A percentile compares a stretch with the other conserved stretches of the same genome.
Evolutionary conservation across 2,113 vertebrate genomes (phyloP).

Genomic region (Fregata magnificens): DNA sequence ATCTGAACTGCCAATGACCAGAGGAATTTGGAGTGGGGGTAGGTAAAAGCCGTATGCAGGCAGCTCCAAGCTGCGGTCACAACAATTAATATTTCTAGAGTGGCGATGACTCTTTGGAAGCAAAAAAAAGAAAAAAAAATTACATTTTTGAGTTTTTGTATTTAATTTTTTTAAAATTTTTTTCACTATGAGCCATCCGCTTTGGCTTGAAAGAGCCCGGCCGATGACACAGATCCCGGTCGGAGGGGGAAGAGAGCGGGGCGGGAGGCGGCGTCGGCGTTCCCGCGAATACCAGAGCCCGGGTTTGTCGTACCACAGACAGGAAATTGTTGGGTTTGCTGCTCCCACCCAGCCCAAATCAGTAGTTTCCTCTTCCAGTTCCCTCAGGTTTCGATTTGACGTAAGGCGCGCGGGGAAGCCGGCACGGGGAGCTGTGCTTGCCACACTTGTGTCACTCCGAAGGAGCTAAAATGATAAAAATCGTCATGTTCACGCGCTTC

Average conservation of each 20-base stretch:
- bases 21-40: background rate
- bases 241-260: background rate
- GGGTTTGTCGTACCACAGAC: constrained; percentile 48
- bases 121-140: background rate
- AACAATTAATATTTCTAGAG: background rate
- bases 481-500: background rate
- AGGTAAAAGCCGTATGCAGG: background rate
- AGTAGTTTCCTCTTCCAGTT: constrained; percentile 55
- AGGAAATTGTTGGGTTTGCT: constrained; percentile 66
- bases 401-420: background rate
- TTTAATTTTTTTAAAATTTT: background rate
- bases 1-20: background rate
- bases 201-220: background rate
- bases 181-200: background rate
- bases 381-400: constrained; percentile 29
- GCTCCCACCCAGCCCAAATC: constrained; percentile 58
- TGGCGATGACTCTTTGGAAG: fast-evolving
- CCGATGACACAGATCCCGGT: fast-evolving
- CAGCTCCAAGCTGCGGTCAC: background rate
- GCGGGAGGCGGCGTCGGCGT: background rate
- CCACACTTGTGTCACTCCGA: fast-evolving
- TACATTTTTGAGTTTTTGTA: background rate
- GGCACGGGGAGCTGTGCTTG: background rate
- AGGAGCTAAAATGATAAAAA: background rate
- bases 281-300: background rate